Base-by-base conservation (phyloP, 2,797 vertebrate species). In the Pipistrellus pipistrellus region DNA sequence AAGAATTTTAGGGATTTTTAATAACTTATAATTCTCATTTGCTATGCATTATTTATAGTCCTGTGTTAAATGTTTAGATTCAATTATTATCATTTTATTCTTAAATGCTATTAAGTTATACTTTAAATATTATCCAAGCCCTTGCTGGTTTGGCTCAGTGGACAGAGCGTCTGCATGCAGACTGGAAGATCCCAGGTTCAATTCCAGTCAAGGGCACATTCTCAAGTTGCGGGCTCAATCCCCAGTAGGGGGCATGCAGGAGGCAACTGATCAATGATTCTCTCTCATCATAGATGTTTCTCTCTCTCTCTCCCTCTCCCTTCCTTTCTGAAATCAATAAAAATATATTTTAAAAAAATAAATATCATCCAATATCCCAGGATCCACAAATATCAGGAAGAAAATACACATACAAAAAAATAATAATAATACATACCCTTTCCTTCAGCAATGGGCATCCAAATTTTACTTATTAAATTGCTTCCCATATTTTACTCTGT, bases 401-500 rank as follows among this genome's bases (percentile, higher is more conserved):
- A 90, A 96, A 87, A 91, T 17, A 94, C 21, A 92, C 30, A 93
- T 76, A 95, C 11, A 38, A 90, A 44, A 44, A 14, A 48, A 48
- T 9, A 93, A 44, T 9, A 44, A 44, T 9, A 20, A 57, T 38
- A 68, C 7, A 75, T 68, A 83, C 15, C 12, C 23, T 85, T 89
- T 30, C 48, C 76, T 89, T 85, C 18, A 88, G 85, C 41, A 96
- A 30, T 18, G 55, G 73, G 86, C 55, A 95, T 53, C 15, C 48
- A 91, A 95, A 82, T 86, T 84, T 90, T 88, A 93, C 93, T 95
- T 23, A 48, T 73, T 96, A 97, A 97, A 97, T 95, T 84, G 62
- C 41, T 95, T 96, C 82, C 90, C 83, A 97, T 92, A 73, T 90
- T 94, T 69, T 95, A 95, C 80, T 90, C 93, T 98, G 94, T 97